A percentile compares a stretch with the other conserved stretches of the same genome.
Evolutionary conservation across 2,113 vertebrate species (phyloP).

Genomic region (Dissostichus mawsoni): DNA sequence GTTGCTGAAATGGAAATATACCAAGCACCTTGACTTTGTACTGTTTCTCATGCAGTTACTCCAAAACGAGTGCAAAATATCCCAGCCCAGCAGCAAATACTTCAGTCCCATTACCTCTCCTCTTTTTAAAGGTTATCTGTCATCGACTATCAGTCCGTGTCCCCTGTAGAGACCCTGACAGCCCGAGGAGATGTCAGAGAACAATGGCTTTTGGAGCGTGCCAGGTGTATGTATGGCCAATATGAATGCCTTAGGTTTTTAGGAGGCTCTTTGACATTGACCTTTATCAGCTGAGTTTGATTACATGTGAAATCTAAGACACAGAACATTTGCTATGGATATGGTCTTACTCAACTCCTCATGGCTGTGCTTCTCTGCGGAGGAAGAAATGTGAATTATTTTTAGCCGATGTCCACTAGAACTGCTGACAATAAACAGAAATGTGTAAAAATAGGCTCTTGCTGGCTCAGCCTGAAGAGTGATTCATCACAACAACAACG

Average conservation of each 20-base stretch:
- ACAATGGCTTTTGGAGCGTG: constrained; percentile 27
- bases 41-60: background rate
- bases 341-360: constrained; percentile 8
- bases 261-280: constrained; percentile 21
- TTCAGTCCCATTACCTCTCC: constrained; percentile 35
- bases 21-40: background rate
- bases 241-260: constrained; percentile 12
- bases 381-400: constrained; percentile 40
- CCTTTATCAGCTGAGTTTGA: constrained; percentile 40
- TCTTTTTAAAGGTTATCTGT: background rate
- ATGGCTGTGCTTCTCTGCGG: constrained; percentile 28
- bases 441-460: constrained; percentile 50
- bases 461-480: constrained; percentile 43
- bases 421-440: constrained; percentile 52
- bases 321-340: background rate
- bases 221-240: background rate
- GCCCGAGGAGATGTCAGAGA: constrained; percentile 40
- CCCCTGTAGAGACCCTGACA: constrained; percentile 37
- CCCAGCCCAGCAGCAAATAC: constrained; percentile 5
- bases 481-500: constrained; percentile 54
- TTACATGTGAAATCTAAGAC: constrained; percentile 14
- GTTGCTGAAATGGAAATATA: background rate
- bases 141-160: constrained; percentile 38
- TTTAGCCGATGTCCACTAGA: constrained; percentile 52
- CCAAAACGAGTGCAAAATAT: constrained; percentile 8